Evolutionary conservation across 2,797 vertebrate genomes (phyloP).

Genomic region (Graptemys geographica): DNA sequence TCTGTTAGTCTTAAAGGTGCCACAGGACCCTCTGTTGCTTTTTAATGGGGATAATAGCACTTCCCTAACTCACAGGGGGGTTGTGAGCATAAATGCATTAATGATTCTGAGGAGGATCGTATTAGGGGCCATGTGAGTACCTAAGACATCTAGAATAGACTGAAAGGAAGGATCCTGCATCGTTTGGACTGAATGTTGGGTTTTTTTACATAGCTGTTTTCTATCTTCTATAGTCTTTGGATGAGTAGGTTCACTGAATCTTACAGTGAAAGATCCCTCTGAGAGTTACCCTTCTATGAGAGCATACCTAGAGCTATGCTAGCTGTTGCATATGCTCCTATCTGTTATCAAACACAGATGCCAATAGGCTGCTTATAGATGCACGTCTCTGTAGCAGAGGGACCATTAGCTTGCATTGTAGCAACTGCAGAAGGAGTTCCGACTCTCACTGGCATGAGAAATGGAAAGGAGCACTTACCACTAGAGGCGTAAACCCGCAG

Average conservation of each 20-base stretch:
- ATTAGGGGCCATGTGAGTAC: neutral
- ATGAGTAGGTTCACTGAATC: neutral
- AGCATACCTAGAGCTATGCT: neutral
- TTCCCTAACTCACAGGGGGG: neutral
- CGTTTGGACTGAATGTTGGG: neutral
- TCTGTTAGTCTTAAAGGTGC: no score
- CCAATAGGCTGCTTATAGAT: neutral
- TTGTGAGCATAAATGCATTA: constrained; percentile 23
- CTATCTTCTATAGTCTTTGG: neutral
- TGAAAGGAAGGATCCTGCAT: neutral
- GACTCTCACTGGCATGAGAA: fast-evolving
- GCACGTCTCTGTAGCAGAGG: neutral
- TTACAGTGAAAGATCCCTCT: neutral
- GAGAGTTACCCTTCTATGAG: neutral
- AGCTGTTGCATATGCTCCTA: neutral
- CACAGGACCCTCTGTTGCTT: no score
- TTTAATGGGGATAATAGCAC: neutral
- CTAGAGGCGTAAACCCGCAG: constrained; percentile 87
- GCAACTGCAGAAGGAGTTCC: neutral
- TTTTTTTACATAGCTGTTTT: constrained; percentile 14
- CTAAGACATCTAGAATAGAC: neutral
- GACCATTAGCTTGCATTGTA: neutral
- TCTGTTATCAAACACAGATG: neutral
- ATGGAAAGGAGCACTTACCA: constrained; percentile 76
- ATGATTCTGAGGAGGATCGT: neutral